phyloP scores from a whole-genome alignment of 2,113 vertebrate species.

The Pygoscelis antarcticus region DNA sequence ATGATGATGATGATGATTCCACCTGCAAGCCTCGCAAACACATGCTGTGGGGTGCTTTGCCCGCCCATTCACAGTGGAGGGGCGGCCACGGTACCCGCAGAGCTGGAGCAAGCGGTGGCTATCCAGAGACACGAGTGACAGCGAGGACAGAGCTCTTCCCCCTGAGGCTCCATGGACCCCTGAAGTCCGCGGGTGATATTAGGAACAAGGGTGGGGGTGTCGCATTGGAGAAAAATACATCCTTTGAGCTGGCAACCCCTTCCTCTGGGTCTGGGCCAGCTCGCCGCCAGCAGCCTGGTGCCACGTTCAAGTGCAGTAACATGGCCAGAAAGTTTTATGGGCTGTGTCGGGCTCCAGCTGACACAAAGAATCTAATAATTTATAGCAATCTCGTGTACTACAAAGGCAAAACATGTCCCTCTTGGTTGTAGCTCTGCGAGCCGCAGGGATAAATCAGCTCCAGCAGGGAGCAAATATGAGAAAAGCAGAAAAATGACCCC shows the following conservation, averaged over 20 bases:
- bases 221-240: accelerated
- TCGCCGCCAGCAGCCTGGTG: neutral
- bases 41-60: neutral
- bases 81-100: neutral
- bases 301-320: neutral
- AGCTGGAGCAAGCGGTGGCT: neutral
- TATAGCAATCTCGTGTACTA: neutral
- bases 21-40: neutral
- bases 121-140: accelerated
- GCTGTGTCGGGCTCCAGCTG: neutral
- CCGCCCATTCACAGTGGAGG: accelerated
- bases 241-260: neutral
- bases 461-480: neutral
- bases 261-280: neutral
- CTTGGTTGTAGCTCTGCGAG: neutral
- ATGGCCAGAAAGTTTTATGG: neutral
- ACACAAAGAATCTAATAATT: conserved; percentile 37
- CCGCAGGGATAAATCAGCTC: conserved; percentile 23
- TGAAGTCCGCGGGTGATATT: accelerated
- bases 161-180: neutral
- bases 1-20: too few species aligned
- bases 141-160: neutral
- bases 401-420: neutral
- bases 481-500: neutral
- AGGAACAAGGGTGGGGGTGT: neutral